Evolutionary conservation across 2,888 invertebrate genomes (phyloP).

Genomic region (Leptothorax acervorum): DNA sequence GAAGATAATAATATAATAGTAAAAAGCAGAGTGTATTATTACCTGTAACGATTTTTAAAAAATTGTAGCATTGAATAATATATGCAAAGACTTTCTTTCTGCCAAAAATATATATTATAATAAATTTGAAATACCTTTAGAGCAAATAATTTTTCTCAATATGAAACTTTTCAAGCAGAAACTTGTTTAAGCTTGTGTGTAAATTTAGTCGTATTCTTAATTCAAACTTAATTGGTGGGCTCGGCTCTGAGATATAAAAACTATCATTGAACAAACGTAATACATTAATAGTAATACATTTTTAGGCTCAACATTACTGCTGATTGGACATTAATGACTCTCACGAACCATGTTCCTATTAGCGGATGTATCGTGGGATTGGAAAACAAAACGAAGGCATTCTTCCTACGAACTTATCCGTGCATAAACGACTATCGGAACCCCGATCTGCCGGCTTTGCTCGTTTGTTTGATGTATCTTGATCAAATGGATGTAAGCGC

Average conservation of each 20-base stretch:
- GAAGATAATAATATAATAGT: not conserved
- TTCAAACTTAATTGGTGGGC: not conserved
- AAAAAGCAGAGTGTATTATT: not conserved
- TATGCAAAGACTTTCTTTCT: not conserved
- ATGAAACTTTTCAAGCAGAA: not conserved
- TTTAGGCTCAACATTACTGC: conserved; percentile 85
- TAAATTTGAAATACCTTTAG: not conserved
- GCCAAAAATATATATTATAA: not conserved
- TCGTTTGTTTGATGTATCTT: conserved; percentile 94
- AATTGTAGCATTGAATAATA: not conserved
- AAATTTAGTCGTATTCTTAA: not conserved
- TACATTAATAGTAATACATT: conserved; percentile 6
- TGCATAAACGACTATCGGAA: conserved; percentile 88
- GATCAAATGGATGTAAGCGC: conserved; percentile 91
- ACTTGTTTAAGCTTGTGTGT: not conserved
- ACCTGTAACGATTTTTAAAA: not conserved
- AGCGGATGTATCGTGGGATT: conserved; percentile 91
- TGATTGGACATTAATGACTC: conserved; percentile 86
- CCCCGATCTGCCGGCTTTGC: conserved; percentile 90
- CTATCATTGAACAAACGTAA: not conserved
- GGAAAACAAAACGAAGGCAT: conserved; percentile 93
- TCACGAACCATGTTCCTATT: conserved; percentile 82
- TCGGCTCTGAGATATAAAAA: not conserved
- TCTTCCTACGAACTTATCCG: conserved; percentile 89
- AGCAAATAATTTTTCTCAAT: not conserved